Evolutionary conservation across 2,888 invertebrate species (phyloP), one percentile per base, ranked within the genome.

Genomic region (Leucoma salicis): DNA sequence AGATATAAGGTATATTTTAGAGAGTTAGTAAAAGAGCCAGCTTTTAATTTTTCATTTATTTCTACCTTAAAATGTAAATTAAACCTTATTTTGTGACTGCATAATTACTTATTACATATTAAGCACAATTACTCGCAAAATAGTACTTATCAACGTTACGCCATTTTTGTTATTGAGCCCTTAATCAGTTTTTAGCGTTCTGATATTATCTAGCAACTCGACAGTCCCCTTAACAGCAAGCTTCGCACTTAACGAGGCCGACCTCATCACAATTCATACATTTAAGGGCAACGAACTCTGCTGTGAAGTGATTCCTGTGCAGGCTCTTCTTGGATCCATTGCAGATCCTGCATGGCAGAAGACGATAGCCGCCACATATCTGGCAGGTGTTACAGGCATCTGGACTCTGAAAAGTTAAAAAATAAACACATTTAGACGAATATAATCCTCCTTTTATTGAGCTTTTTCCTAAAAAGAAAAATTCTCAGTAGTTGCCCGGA

Each of bases 251-350:
- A 28, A 97, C 95, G 35, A 99, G 92, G 33, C 98, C 99, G 42
- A 97, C 97, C 82, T 97, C 97, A 76, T 99, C 97, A 83, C 97
- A 97, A 79, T 95, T 96, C 95, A 97, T 97, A 83, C 97, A 98
- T 71, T 96, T 96, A 63, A 99, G 91, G 13, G 97, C 97, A 48
- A 97, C 95, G 76, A 98, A 96, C 86, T 97, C 97, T 25, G 96
- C 94, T 0, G 97, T 97, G 84, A 98, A 98, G 76, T 97, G 95
- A 88, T 98, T 98, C 63, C 98, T 92, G 76, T 97, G 96, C 35
- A 97, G 94, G 12, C 97, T 97, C 87, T 98, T 98, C 91, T 99
- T 99, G 77, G 97, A 97, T 21, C 98, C 98, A 68, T 96, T 97
- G 91, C 98, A 99, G 54, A 95, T 93, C 36, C 94, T 92, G 81